A percentile compares a stretch with the other conserved stretches of the same genome.
Evolutionary conservation across 2,888 invertebrate species (phyloP).

Genomic region (Pseudolycoriella hygida): DNA sequence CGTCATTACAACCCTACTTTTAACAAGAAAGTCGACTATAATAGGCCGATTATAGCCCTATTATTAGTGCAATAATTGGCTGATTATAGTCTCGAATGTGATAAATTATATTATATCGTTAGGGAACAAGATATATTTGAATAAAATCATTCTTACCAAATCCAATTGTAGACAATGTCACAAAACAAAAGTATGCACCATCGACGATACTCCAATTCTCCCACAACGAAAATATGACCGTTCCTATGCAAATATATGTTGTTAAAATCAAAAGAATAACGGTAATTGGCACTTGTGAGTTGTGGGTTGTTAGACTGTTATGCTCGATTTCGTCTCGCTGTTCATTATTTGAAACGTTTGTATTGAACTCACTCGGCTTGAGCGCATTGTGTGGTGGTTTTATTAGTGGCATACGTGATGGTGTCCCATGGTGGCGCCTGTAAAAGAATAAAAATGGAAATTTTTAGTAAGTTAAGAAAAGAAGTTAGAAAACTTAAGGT

Average conservation of each 20-base stretch:
- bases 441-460: constrained; percentile 5
- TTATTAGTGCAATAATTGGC: too few relatives aligned
- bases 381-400: constrained; percentile 1
- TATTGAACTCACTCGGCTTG: constrained; percentile 3
- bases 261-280: constrained; percentile 48
- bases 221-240: constrained; percentile 60
- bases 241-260: constrained; percentile 58
- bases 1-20: too few relatives aligned
- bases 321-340: constrained; percentile 9
- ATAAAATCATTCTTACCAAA: constrained; percentile 31
- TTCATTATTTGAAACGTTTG: constrained; percentile 20
- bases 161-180: constrained; percentile 67
- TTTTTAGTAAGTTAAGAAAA: neutral
- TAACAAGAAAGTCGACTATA: too few relatives aligned
- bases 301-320: constrained; percentile 13
- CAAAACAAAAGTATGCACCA: constrained; percentile 71
- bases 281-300: constrained; percentile 37
- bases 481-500: too few relatives aligned
- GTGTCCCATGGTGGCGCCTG: constrained; percentile 45
- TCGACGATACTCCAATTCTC: constrained; percentile 55
- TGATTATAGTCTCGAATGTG: too few relatives aligned
- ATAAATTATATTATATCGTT: too few relatives aligned
- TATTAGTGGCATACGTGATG: constrained; percentile 57
- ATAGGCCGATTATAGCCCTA: too few relatives aligned
- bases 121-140: too few relatives aligned